Evolutionary conservation across 2,113 vertebrate genomes (phyloP).

Genomic region (Tricholaema leucomelas): DNA sequence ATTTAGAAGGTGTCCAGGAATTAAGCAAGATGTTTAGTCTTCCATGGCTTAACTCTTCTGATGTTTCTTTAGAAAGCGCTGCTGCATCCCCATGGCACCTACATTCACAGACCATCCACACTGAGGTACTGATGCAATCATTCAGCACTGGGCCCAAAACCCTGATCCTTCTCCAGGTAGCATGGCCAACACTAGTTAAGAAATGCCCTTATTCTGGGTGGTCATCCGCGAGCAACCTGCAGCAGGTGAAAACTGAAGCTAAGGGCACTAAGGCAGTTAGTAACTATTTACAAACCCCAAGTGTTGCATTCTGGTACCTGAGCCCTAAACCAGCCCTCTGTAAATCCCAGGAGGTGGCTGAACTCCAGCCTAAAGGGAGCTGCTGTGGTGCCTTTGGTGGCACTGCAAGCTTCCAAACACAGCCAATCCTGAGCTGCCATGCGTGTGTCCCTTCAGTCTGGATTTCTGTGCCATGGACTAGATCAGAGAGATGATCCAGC

Average conservation of each 20-base stretch:
- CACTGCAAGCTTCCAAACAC: not conserved
- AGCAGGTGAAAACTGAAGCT: not conserved
- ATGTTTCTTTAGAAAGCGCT: not conserved
- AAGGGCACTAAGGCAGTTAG: not conserved
- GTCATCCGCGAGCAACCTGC: not conserved
- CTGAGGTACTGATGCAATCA: not conserved
- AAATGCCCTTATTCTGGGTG: not conserved
- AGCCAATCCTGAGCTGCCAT: not conserved
- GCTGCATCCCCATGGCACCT: slow-evolving; percentile 1
- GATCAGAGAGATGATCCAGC: slow-evolving; percentile 48
- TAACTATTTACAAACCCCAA: not conserved
- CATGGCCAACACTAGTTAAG: not conserved
- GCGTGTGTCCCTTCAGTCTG: not conserved
- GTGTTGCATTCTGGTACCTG: not conserved
- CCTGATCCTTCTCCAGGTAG: not conserved
- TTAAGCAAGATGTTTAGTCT: not conserved
- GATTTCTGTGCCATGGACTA: slow-evolving; percentile 25
- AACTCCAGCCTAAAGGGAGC: not conserved
- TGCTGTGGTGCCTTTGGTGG: not conserved
- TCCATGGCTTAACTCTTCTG: not conserved
- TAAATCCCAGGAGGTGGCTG: not conserved
- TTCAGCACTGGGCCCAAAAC: not conserved
- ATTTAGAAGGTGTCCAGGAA: not conserved
- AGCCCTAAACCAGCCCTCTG: not conserved
- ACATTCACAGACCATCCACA: not conserved